Evolutionary conservation across 53 echinoderm and acorn worm genomes (phyloP).

Genomic region (Stichopus horrens): DNA sequence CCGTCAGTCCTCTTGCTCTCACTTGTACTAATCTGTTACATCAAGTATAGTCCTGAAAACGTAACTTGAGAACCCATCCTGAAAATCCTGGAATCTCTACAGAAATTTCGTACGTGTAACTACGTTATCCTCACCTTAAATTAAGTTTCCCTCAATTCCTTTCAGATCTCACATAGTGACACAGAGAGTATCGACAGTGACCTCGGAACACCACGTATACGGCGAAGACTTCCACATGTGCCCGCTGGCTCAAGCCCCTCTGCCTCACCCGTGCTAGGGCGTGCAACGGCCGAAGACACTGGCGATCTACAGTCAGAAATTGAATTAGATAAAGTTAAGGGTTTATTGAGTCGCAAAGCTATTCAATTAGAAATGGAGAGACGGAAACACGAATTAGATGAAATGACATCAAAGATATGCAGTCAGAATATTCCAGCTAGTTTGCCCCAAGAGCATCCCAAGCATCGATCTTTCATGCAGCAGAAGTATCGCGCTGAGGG

Average conservation of each 20-base stretch:
- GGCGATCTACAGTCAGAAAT: conserved; percentile 69
- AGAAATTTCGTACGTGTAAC: not conserved
- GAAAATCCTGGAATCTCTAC: not conserved
- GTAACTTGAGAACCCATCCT: no score
- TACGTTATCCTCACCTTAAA: not conserved
- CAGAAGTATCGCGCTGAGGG: conserved; percentile 71
- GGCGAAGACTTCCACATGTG: conserved; percentile 78
- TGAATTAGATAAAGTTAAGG: conserved; percentile 79
- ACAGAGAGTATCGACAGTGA: conserved; percentile 92
- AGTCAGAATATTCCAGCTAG: conserved; percentile 6
- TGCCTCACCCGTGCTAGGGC: conserved; percentile 52
- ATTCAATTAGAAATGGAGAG: conserved; percentile 85
- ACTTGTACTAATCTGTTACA: no score
- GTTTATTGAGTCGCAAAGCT: conserved; percentile 84
- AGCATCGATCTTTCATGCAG: conserved; percentile 6
- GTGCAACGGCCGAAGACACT: conserved; percentile 51
- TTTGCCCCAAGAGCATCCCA: not conserved
- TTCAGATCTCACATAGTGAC: conserved; percentile 81
- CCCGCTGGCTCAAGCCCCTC: conserved; percentile 75
- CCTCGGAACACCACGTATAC: conserved; percentile 76
- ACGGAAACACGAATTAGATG: conserved; percentile 73
- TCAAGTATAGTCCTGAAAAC: no score
- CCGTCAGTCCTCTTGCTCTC: no score
- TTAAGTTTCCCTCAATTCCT: not conserved
- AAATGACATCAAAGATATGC: conserved; percentile 65